Evolutionary conservation across 2,113 vertebrate genomes (phyloP), one percentile per base, ranked within the genome.

Genomic region (Brachyhypopomus gauderio): DNA sequence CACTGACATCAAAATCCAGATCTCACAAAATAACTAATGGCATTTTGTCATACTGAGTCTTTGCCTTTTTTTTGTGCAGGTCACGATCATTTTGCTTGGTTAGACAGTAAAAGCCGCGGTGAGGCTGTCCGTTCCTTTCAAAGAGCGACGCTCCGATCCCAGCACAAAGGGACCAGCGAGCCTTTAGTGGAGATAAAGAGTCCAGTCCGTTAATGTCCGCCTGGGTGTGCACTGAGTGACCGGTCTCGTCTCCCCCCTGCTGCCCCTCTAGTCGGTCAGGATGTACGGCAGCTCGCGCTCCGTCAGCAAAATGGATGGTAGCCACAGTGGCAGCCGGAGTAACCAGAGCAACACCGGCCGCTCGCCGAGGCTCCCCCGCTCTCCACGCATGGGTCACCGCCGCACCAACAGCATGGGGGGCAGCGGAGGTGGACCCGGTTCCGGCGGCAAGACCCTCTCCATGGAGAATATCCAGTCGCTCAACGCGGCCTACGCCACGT

Each of bases 401-500:
- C 95, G 98, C 77, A 99, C 98, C 90, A 99, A 98, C 88, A 99
- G 97, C 87, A 98, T 96, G 0, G 97, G 97, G 7, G 98, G 98
- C 74, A 95, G 95, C 66, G 96, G 96, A 56, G 96, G 96, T 20
- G 91, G 95, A 12, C 92, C 92, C 12, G 97, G 92, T 56, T 92
- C 92, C 1, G 96, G 95, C 67, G 97, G 97, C 7, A 99, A 99
- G 88, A 98, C 97, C 0, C 94, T 99, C 55, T 99, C 97, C 16
- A 99, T 99, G 98, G 98, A 99, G 88, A 99, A 99, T 82, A 99
- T 99, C 81, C 98, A 99, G 81, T 99, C 98, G 67, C 93, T 99
- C 82, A 99, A 98, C 2, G 98, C 98, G 63, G 98, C 98, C 5
- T 99, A 99, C 30, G 97, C 98, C 38, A 98, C 96, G 0, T 97